These are phyloP conservation scores for Amblyjoppa proteus DNA, from an alignment of 2,888 invertebrate species.

Conservation along the genomic window DNA sequence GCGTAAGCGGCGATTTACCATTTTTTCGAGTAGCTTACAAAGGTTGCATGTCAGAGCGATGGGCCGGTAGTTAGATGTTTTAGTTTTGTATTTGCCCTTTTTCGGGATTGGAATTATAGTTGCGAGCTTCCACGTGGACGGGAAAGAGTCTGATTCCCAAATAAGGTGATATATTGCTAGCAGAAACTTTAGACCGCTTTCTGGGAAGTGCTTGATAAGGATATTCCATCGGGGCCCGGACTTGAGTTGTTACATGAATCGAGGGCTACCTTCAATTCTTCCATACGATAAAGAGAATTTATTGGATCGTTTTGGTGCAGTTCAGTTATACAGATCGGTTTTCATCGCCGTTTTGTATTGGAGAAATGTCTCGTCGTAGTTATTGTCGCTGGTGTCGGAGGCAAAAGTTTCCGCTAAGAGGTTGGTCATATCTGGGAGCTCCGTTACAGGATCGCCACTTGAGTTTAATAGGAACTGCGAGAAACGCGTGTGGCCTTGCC, in stretches of 20 bases:
- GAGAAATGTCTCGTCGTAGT: conserved; percentile 43
- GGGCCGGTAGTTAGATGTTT: conserved; percentile 47
- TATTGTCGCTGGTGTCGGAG: conserved; percentile 58
- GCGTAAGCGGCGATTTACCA: neutral
- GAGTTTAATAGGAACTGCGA: neutral
- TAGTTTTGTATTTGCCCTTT: conserved; percentile 40
- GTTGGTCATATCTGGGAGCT: conserved; percentile 40
- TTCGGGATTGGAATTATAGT: conserved; percentile 37
- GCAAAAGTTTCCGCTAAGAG: conserved; percentile 48
- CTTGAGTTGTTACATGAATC: conserved; percentile 47
- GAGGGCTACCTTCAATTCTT: conserved; percentile 14
- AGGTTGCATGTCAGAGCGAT: conserved; percentile 51
- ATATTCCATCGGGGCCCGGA: conserved; percentile 66
- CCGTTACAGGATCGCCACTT: neutral
- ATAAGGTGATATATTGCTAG: conserved; percentile 50
- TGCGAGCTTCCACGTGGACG: conserved; percentile 37
- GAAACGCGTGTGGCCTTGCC: neutral
- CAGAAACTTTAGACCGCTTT: neutral
- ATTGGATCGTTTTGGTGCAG: neutral
- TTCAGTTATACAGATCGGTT: neutral
- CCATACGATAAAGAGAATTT: conserved; percentile 25
- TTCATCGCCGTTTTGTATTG: neutral
- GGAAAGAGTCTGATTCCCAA: conserved; percentile 32
- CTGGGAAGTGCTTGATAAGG: conserved; percentile 42
- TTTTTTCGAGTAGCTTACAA: conserved; percentile 18